Conservation (phyloP, 2,113 vertebrate species). For the human region GRCh38 chr1:206133001-206133500, state of each 20-base stretch:
- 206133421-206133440: too few relatives aligned
- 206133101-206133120: background rate
- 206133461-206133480: too few relatives aligned
- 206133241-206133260: background rate
- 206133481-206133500: too few relatives aligned
- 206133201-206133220: background rate
- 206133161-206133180: background rate
- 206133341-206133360: background rate
- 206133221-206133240: background rate
- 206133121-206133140: background rate
- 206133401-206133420: too few relatives aligned
- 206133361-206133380: background rate
- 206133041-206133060: background rate
- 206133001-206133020: background rate
- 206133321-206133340: background rate
- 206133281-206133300: too few relatives aligned
- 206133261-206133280: fast-evolving
- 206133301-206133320: background rate
- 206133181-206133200: background rate
- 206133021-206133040: background rate
- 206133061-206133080: background rate
- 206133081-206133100: background rate
- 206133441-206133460: too few relatives aligned
- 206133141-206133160: background rate
- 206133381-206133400: too few relatives aligned